Conservation (phyloP, 2,888 invertebrate genomes). For the Idaea dimidiata region DNA sequence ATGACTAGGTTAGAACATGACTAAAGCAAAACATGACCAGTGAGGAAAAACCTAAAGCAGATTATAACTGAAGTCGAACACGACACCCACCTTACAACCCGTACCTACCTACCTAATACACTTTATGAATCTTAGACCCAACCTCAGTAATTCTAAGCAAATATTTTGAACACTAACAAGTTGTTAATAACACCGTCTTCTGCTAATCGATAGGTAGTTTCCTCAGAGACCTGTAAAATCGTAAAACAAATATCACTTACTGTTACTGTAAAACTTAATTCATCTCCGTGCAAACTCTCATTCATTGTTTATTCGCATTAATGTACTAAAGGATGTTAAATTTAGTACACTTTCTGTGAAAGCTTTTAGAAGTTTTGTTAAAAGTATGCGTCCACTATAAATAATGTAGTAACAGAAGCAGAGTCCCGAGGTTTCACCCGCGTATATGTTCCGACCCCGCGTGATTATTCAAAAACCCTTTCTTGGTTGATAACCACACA, state of each 20-base stretch:
- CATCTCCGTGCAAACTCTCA: constrained; percentile 6
- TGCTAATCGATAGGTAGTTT: not conserved
- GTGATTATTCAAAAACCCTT: no score
- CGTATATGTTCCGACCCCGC: no score
- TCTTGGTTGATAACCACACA: no score
- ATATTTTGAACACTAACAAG: not conserved
- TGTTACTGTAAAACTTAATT: constrained; percentile 3
- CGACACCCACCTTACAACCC: no score
- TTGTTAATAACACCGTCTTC: not conserved
- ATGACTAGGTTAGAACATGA: no score
- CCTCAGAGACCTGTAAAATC: not conserved
- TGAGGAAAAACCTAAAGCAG: no score
- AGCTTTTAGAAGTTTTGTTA: constrained; percentile 22
- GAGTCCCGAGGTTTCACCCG: no score
- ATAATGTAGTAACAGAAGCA: no score
- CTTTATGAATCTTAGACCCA: no score
- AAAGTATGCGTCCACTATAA: not conserved
- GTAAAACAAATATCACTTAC: not conserved
- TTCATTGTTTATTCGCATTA: constrained; percentile 21
- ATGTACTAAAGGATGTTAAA: constrained; percentile 3
- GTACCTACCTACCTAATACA: no score
- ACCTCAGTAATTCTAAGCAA: not conserved
- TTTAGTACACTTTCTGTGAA: constrained; percentile 13
- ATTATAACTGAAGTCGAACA: no score
- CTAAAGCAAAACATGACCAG: no score